Conservation (phyloP, 2,113 vertebrate genomes). For the Xiphophorus couchianus region DNA sequence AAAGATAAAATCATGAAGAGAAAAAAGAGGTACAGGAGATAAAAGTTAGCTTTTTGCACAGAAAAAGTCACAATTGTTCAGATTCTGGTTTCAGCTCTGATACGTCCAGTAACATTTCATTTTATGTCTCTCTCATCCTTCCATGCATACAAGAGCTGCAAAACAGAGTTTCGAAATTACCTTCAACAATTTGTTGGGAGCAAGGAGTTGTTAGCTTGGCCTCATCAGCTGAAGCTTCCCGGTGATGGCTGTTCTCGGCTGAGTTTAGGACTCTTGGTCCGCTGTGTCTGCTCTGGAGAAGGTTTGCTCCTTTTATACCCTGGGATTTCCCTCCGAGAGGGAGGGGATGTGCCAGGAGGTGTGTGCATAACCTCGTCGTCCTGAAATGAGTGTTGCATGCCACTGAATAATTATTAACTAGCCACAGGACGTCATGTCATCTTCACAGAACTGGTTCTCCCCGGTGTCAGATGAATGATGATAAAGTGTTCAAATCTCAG, state of each 20-base stretch:
- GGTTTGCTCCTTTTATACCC: constrained; percentile 64
- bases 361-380: constrained; percentile 39
- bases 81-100: neutral
- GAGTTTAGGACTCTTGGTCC: constrained; percentile 14
- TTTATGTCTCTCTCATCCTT: neutral
- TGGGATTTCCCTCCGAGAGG: constrained; percentile 38
- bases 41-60: neutral
- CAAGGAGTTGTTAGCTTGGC: constrained; percentile 32
- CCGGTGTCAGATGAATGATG: neutral
- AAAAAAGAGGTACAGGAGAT: neutral
- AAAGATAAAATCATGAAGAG: neutral
- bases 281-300: constrained; percentile 21
- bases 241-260: constrained; percentile 13
- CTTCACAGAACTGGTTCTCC: constrained; percentile 43
- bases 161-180: constrained; percentile 31
- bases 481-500: neutral
- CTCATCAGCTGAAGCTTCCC: constrained; percentile 41
- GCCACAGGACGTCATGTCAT: constrained; percentile 1
- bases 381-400: constrained; percentile 31
- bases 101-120: neutral
- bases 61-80: neutral
- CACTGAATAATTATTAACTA: constrained; percentile 60
- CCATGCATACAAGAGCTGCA: neutral
- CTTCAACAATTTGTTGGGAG: constrained; percentile 33
- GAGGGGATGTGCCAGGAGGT: neutral